A percentile compares a stretch with the other conserved stretches of the same genome.
Conservation (phyloP, 2,888 invertebrate species). For the Chironomus riparius region DNA sequence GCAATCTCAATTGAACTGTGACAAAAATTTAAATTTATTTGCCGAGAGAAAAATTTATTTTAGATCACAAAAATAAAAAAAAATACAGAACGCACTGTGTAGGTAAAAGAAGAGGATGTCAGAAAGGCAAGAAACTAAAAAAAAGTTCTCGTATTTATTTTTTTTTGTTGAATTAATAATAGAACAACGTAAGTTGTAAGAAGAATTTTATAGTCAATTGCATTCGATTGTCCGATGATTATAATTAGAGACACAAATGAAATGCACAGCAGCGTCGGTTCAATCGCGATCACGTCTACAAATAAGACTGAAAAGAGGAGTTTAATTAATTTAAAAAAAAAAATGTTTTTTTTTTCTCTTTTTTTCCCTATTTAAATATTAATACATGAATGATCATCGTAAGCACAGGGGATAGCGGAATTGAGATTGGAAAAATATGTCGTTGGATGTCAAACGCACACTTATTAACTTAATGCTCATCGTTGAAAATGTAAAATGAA, state of each 20-base stretch:
- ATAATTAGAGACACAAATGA: not conserved
- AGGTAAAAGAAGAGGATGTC: too few species aligned
- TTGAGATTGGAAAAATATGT: not conserved
- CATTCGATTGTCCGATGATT: not conserved
- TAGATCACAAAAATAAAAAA: too few species aligned
- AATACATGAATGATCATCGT: too few species aligned
- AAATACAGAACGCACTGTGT: too few species aligned
- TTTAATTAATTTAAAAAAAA: conserved; percentile 19
- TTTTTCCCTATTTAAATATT: not conserved
- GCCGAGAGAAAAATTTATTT: not conserved
- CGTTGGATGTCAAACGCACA: conserved; percentile 1
- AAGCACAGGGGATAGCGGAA: too few species aligned
- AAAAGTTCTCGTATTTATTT: not conserved
- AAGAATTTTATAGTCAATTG: conserved; percentile 25
- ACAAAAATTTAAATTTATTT: not conserved
- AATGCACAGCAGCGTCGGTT: conserved; percentile 5
- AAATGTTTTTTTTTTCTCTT: not conserved
- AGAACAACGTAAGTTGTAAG: conserved; percentile 9
- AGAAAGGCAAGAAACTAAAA: too few species aligned
- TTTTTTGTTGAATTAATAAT: conserved; percentile 15
- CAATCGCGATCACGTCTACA: conserved; percentile 7
- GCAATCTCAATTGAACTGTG: not conserved
- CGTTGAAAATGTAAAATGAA: not conserved
- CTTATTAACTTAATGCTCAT: not conserved
- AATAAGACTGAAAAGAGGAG: conserved; percentile 13